A percentile compares a stretch with the other conserved stretches of the same genome.
phyloP scores from a whole-genome alignment of 2,888 invertebrate genomes.

The Tenthredo scrophulariae region DNA sequence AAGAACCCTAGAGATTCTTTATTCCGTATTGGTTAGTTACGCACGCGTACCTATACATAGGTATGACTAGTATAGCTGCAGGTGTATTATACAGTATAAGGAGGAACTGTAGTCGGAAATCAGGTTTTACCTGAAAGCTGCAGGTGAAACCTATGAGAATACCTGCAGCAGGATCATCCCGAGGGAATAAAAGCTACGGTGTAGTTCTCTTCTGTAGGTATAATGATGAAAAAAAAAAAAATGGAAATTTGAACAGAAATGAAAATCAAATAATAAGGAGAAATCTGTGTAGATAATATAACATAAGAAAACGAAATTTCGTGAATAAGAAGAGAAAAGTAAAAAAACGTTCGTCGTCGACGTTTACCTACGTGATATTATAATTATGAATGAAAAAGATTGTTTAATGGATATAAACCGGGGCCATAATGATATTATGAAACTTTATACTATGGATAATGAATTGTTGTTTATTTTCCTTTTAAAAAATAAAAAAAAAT shows the following conservation, averaged over 20 bases:
- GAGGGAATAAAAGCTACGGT: not conserved
- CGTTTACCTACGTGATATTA: not conserved
- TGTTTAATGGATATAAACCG: not conserved
- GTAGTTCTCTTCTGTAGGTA: not conserved
- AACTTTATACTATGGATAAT: not conserved
- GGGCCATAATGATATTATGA: not conserved
- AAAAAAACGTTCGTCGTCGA: not conserved
- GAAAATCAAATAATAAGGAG: too few species aligned
- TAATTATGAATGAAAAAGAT: not conserved
- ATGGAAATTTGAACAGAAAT: too few species aligned
- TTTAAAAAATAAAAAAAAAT: not conserved
- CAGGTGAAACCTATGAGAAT: not conserved
- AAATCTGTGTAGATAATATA: too few species aligned
- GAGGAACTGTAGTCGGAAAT: not conserved
- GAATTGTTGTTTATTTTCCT: not conserved
- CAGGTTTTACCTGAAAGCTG: not conserved
- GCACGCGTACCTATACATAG: not conserved
- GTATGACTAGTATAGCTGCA: not conserved
- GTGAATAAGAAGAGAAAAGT: not conserved
- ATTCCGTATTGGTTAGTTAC: not conserved
- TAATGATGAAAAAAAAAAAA: not conserved
- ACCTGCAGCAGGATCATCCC: not conserved
- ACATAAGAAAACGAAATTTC: not conserved
- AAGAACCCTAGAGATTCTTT: not conserved
- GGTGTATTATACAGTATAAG: not conserved